Conservation (phyloP, 2,888 invertebrate genomes). For the Allolobophora icterica region DNA sequence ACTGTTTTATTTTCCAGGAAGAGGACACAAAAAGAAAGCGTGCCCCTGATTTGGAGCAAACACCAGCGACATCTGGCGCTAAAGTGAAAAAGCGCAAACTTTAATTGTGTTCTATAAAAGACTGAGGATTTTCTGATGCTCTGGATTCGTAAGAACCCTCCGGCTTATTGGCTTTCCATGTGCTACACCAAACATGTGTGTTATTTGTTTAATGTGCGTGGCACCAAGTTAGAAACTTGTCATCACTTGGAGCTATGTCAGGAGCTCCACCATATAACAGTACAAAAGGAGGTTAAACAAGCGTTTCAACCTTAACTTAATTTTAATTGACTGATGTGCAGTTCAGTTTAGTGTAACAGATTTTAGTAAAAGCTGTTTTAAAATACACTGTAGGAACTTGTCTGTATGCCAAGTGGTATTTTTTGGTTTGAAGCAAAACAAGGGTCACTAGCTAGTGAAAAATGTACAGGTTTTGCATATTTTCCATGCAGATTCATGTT, state of each 20-base stretch:
- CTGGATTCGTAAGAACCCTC: not conserved
- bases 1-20: constrained; percentile 38
- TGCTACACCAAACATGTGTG: not conserved
- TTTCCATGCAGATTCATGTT: too few relatives aligned
- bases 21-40: constrained; percentile 43
- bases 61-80: constrained; percentile 9
- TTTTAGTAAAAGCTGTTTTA: too few relatives aligned
- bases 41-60: constrained; percentile 24
- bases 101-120: not conserved
- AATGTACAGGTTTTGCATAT: too few relatives aligned
- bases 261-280: not conserved
- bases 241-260: not conserved
- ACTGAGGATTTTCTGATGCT: constrained; percentile 18
- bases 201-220: not conserved
- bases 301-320: too few relatives aligned
- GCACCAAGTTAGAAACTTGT: not conserved
- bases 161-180: not conserved
- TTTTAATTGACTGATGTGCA: too few relatives aligned
- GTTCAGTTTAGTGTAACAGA: too few relatives aligned
- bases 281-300: not conserved
- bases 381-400: too few relatives aligned
- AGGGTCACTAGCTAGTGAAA: too few relatives aligned
- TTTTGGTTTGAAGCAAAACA: too few relatives aligned
- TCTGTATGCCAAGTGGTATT: not conserved
- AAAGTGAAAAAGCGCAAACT: constrained; percentile 41